These are phyloP conservation scores for Rhingia rostrata DNA, from an alignment of 2,888 invertebrate species.

Conservation along the genomic window DNA sequence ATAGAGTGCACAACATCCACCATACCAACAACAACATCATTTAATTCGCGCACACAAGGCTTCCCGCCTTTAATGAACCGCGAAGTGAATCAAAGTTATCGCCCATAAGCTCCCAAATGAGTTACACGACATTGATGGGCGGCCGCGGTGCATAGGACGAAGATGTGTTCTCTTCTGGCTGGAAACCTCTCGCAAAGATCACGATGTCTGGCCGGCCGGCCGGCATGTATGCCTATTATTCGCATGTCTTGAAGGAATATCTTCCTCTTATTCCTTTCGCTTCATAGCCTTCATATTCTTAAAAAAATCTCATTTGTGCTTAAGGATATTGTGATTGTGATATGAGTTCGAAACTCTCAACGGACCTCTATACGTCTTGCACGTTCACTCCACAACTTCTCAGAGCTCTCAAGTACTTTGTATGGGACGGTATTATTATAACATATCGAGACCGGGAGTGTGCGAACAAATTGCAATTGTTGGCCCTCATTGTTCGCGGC, in stretches of 20 bases:
- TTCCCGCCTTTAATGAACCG: conserved; percentile 82
- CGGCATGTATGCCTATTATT: conserved; percentile 62
- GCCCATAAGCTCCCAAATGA: conserved; percentile 74
- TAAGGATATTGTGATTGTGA: conserved; percentile 70
- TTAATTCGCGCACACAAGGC: conserved; percentile 68
- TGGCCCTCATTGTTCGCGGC: conserved; percentile 81
- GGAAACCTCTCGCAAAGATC: conserved; percentile 44
- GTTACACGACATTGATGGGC: conserved; percentile 60
- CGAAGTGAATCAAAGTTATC: conserved; percentile 81
- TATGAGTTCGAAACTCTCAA: conserved; percentile 32
- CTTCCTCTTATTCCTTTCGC: conserved; percentile 21
- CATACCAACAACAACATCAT: conserved; percentile 31
- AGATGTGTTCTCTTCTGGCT: conserved; percentile 27
- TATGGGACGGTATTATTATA: conserved; percentile 58
- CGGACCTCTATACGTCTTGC: background rate
- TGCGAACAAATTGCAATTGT: conserved; percentile 83
- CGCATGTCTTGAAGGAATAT: conserved; percentile 62
- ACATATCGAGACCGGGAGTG: conserved; percentile 76
- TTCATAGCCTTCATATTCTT: conserved; percentile 38
- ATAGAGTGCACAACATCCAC: conserved; percentile 56
- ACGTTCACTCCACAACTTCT: background rate
- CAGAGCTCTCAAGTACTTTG: background rate
- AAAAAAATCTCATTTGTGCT: conserved; percentile 64
- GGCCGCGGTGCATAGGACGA: conserved; percentile 17
- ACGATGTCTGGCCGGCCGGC: conserved; percentile 54